Evolutionary conservation across 2,888 invertebrate genomes (phyloP).

Genomic region (Cinara cedri): DNA sequence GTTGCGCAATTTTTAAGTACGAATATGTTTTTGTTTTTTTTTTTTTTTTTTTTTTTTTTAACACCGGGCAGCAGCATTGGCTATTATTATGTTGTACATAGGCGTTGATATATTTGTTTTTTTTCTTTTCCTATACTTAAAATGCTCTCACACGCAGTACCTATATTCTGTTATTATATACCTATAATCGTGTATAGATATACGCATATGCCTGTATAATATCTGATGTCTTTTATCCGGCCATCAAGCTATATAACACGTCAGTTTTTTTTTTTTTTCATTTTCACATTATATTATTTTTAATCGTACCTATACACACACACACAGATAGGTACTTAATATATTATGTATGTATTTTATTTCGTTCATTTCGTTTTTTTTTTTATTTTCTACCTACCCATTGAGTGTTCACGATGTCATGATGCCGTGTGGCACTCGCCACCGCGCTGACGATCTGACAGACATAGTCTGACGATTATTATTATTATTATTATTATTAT

Average conservation of each 20-base stretch:
- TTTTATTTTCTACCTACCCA: too few relatives aligned
- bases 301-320: not conserved
- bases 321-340: not conserved
- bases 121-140: not conserved
- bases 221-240: constrained; percentile 27
- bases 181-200: too few relatives aligned
- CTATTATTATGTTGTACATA: constrained; percentile 27
- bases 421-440: constrained; percentile 32
- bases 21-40: constrained; percentile 27
- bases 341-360: not conserved
- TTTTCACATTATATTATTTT: constrained; percentile 32
- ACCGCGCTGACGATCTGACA: constrained; percentile 42
- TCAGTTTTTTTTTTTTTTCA: constrained; percentile 39
- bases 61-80: too few relatives aligned
- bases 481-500: too few relatives aligned
- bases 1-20: constrained; percentile 34
- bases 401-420: constrained; percentile 43
- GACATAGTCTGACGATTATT: constrained; percentile 45
- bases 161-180: too few relatives aligned
- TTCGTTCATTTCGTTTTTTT: constrained; percentile 24
- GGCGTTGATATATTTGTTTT: constrained; percentile 38
- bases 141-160: too few relatives aligned
- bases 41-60: too few relatives aligned
- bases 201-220: too few relatives aligned
- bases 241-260: constrained; percentile 26